A percentile compares a stretch with the other conserved stretches of the same genome.
phyloP scores from a whole-genome alignment of 2,888 invertebrate genomes.

The Campoletis raptor region DNA sequence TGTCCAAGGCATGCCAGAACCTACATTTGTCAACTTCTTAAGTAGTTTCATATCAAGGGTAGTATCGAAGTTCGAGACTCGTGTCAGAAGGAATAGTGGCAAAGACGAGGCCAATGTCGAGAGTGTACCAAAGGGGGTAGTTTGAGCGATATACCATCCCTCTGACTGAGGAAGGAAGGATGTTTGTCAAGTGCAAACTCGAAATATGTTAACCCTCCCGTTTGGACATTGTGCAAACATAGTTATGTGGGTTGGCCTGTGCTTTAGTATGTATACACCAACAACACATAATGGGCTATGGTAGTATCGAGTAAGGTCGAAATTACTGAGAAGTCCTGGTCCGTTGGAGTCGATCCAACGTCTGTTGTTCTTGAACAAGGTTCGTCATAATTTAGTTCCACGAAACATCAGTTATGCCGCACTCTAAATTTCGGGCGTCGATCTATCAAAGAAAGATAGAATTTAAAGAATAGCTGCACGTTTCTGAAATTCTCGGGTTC shows the following conservation, averaged over 20 bases:
- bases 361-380: constrained; percentile 2
- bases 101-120: constrained; percentile 5
- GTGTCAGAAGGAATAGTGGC: neutral
- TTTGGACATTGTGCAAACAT: constrained; percentile 54
- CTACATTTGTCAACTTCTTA: constrained; percentile 59
- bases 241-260: neutral
- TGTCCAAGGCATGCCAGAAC: constrained; percentile 2
- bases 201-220: constrained; percentile 64
- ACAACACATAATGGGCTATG: constrained; percentile 6
- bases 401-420: constrained; percentile 19
- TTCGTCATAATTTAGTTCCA: constrained; percentile 48
- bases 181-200: constrained; percentile 72
- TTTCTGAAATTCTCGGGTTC: neutral
- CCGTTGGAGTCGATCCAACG: constrained; percentile 16
- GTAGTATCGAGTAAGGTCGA: constrained; percentile 18
- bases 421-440: neutral
- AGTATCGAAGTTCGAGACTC: constrained; percentile 13
- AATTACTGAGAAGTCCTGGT: constrained; percentile 33
- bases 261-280: neutral
- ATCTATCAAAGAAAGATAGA: neutral
- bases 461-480: neutral
- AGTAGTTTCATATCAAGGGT: constrained; percentile 41
- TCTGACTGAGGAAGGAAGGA: neutral
- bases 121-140: constrained; percentile 56
- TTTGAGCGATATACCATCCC: neutral